These are phyloP conservation scores for Cephus pulcher DNA, from an alignment of 2,888 invertebrate species.

Conservation along the genomic window DNA sequence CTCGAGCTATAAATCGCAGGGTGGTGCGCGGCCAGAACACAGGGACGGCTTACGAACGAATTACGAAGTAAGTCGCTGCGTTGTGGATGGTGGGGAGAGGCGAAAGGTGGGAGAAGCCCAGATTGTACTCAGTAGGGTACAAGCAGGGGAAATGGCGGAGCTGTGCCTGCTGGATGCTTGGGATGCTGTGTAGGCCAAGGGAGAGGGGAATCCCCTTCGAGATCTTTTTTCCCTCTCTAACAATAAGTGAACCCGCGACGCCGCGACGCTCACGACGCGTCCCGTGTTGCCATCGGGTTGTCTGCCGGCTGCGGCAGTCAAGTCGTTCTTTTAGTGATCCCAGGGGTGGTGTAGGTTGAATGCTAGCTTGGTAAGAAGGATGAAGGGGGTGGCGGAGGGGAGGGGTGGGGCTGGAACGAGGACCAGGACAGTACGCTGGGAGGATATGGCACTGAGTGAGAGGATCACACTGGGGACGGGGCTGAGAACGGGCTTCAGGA, in stretches of 20 bases:
- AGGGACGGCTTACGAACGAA: neutral
- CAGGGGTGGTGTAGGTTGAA: conserved; percentile 42
- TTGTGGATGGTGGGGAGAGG: neutral
- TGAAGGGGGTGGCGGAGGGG: conserved; percentile 24
- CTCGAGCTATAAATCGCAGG: neutral
- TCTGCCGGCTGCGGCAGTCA: neutral
- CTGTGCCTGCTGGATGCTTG: neutral
- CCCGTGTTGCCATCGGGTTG: conserved; percentile 48
- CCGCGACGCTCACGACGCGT: conserved; percentile 41
- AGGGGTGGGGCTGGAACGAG: neutral
- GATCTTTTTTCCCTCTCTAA: neutral
- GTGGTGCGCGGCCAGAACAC: neutral
- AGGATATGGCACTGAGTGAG: conserved; percentile 9
- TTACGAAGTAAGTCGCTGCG: neutral
- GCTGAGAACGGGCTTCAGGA: conserved; percentile 24
- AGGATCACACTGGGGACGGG: conserved; percentile 10
- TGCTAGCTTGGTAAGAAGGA: conserved; percentile 34
- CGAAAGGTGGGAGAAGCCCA: neutral
- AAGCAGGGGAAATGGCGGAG: neutral
- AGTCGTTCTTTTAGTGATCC: conserved; percentile 50
- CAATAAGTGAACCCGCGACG: conserved; percentile 2
- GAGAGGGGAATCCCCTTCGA: neutral
- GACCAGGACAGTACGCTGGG: conserved; percentile 12
- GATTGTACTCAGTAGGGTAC: neutral
- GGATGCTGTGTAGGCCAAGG: neutral